A percentile compares a stretch with the other conserved stretches of the same genome.
These are phyloP conservation scores for Echeneis naucrates DNA, from an alignment of 2,797 vertebrate species.

Conservation along the genomic window DNA sequence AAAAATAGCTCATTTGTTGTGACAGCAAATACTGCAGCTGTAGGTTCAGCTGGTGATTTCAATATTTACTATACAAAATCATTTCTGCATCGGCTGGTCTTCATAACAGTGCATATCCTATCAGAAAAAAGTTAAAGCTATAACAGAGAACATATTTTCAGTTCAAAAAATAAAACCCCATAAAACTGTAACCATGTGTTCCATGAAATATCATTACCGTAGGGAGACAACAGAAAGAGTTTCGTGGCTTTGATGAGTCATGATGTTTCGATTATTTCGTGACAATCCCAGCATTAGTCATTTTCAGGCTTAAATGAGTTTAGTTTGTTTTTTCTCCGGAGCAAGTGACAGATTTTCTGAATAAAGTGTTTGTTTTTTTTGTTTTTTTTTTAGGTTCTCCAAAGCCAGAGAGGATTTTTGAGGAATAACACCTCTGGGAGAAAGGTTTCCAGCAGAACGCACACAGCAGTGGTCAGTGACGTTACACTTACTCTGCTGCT, in stretches of 20 bases:
- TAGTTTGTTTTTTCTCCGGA: no score
- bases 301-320: no score
- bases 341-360: no score
- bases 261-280: background rate
- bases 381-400: no score
- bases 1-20: background rate
- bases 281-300: background rate
- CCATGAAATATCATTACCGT: background rate
- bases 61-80: background rate
- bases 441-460: slow-evolving; percentile 26
- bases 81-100: background rate
- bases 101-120: background rate
- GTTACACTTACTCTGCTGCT: background rate
- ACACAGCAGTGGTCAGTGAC: slow-evolving; percentile 30
- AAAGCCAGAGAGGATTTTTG: no score
- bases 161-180: background rate
- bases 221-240: background rate
- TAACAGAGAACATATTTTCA: background rate
- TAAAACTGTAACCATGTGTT: background rate
- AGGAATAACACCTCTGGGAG: background rate
- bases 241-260: background rate
- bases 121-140: background rate
- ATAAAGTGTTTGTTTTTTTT: no score
- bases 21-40: background rate
- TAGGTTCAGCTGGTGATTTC: background rate